These are phyloP conservation scores for Prionailurus bengalensis DNA, from an alignment of 2,113 vertebrate genomes.

Conservation along the genomic window DNA sequence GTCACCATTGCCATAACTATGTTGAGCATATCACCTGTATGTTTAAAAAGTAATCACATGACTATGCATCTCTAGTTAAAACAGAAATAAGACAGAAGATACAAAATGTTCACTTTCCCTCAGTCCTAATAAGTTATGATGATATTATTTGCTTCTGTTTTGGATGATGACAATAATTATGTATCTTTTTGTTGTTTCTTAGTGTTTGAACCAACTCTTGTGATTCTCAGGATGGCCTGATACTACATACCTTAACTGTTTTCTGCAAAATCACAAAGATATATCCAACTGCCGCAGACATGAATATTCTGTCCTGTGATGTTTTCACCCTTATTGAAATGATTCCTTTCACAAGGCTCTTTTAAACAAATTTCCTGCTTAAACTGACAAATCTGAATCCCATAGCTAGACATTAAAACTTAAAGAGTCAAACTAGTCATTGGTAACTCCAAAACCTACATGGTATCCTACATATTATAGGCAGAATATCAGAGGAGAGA, in stretches of 20 bases:
- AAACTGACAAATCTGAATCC: neutral
- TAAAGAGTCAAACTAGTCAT: neutral
- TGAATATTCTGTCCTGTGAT: neutral
- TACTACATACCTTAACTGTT: neutral
- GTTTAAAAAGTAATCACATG: neutral
- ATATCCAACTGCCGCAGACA: neutral
- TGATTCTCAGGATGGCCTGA: neutral
- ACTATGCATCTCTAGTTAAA: neutral
- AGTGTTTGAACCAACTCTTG: neutral
- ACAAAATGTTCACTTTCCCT: neutral
- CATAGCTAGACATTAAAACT: neutral
- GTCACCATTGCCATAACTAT: neutral
- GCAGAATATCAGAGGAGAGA: neutral
- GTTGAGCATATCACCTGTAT: neutral
- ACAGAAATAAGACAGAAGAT: neutral
- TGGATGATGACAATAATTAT: neutral
- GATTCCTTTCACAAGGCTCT: neutral
- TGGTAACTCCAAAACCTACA: neutral
- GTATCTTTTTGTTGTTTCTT: neutral
- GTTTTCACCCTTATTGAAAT: neutral
- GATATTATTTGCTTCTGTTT: neutral
- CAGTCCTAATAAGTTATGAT: neutral
- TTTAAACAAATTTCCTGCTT: neutral
- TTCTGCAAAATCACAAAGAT: neutral
- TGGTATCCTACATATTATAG: neutral